Percentiles rank a stretch among this genome's conserved stretches.
Evolutionary conservation across 2,888 invertebrate species (phyloP).

Genomic region (Hypomecis atomaria): DNA sequence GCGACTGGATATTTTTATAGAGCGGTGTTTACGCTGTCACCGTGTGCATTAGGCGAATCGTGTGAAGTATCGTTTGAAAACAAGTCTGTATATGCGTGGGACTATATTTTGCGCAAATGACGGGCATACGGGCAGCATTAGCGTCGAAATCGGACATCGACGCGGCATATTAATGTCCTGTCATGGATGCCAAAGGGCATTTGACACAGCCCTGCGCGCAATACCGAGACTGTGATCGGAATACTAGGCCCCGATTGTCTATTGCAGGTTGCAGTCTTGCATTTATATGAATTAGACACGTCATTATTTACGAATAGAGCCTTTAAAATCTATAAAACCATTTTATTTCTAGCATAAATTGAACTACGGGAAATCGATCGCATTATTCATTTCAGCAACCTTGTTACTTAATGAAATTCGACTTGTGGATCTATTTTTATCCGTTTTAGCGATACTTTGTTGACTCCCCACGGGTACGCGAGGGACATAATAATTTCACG

Average conservation of each 20-base stretch:
- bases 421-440: conserved; percentile 6
- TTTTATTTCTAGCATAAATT: conserved; percentile 14
- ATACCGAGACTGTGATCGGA: conserved; percentile 57
- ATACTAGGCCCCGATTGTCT: conserved; percentile 55
- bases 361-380: conserved; percentile 7
- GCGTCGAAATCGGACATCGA: conserved; percentile 41
- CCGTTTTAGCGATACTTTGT: conserved; percentile 4
- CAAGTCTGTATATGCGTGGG: conserved; percentile 5
- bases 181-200: conserved; percentile 57
- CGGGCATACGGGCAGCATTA: conserved; percentile 36
- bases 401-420: conserved; percentile 10
- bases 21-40: conserved; percentile 7
- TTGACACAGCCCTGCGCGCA: conserved; percentile 48
- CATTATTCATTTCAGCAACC: conserved; percentile 9
- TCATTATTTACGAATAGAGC: conserved; percentile 35
- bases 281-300: conserved; percentile 49
- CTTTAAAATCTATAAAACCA: conserved; percentile 15
- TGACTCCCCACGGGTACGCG: neutral
- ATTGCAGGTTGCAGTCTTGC: conserved; percentile 42
- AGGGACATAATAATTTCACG: conserved; percentile 6
- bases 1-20: conserved; percentile 13
- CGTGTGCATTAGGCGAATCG: neutral
- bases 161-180: conserved; percentile 53
- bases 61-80: conserved; percentile 15
- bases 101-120: conserved; percentile 28